phyloP scores from a whole-genome alignment of 2,113 vertebrate species.

The Malurus elegans region DNA sequence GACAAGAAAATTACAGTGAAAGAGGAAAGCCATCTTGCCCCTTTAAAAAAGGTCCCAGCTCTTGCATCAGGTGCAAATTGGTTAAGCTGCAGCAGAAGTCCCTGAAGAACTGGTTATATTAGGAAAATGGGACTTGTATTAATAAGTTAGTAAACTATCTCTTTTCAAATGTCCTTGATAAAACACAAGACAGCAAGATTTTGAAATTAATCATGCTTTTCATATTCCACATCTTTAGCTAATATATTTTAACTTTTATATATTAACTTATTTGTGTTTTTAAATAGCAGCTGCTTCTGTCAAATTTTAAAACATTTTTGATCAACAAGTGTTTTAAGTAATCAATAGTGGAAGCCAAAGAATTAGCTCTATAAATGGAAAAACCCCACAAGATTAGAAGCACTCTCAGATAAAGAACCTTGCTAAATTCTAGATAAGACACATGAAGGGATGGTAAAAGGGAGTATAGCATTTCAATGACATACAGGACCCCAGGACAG shows the following conservation, averaged over 20 bases:
- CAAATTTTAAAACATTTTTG: neutral
- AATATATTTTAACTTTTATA: neutral
- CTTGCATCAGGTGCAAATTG: neutral
- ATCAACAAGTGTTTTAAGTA: neutral
- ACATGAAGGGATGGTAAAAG: neutral
- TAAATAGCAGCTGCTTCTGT: neutral
- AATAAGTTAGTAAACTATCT: neutral
- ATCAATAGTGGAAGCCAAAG: neutral
- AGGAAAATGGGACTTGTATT: constrained; percentile 19
- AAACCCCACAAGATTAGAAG: neutral
- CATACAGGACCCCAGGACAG: neutral
- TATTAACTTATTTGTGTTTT: neutral
- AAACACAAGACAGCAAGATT: neutral
- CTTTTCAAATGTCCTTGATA: constrained; percentile 16
- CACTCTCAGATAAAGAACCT: neutral
- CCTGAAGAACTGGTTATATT: neutral
- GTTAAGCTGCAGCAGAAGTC: neutral
- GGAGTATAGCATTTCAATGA: neutral
- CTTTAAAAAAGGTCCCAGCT: neutral
- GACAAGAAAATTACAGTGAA: neutral
- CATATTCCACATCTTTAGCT: neutral
- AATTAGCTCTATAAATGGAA: neutral
- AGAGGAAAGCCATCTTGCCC: neutral
- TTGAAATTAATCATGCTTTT: neutral
- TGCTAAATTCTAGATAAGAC: neutral